Percentiles rank a stretch among this genome's conserved stretches.
These are phyloP conservation scores for Meteorus colon DNA, from an alignment of 2,888 invertebrate genomes.

Conservation along the genomic window DNA sequence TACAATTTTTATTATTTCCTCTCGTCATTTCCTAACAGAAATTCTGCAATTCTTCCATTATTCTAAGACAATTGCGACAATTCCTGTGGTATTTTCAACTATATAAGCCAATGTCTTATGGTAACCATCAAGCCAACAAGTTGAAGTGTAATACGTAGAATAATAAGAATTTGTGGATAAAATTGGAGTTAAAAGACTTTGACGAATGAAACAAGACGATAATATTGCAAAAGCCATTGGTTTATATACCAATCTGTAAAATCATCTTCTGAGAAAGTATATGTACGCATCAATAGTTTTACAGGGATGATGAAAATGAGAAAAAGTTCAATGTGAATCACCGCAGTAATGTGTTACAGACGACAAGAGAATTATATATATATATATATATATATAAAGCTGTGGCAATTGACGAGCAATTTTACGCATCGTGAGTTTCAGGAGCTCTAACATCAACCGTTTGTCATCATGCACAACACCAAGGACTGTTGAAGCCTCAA, in stretches of 20 bases:
- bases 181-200: not conserved
- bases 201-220: not conserved
- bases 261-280: constrained; percentile 35
- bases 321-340: not conserved
- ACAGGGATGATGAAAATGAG: constrained; percentile 4
- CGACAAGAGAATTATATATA: too few relatives aligned
- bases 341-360: not conserved
- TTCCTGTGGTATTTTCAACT: not conserved
- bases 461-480: constrained; percentile 38
- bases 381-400: constrained; percentile 1
- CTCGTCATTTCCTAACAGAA: not conserved
- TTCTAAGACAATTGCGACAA: constrained; percentile 10
- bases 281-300: constrained; percentile 8
- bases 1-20: not conserved
- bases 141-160: not conserved
- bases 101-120: not conserved
- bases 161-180: not conserved
- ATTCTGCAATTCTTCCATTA: not conserved
- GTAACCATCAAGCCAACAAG: not conserved
- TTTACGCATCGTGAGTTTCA: constrained; percentile 59
- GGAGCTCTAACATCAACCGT: constrained; percentile 26
- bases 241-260: constrained; percentile 15
- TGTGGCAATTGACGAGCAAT: constrained; percentile 52
- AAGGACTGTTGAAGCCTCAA: constrained; percentile 51
- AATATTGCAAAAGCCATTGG: not conserved